Conservation (phyloP, 1,140 invertebrate species). For the Trialeurodes vaporariorum region DNA sequence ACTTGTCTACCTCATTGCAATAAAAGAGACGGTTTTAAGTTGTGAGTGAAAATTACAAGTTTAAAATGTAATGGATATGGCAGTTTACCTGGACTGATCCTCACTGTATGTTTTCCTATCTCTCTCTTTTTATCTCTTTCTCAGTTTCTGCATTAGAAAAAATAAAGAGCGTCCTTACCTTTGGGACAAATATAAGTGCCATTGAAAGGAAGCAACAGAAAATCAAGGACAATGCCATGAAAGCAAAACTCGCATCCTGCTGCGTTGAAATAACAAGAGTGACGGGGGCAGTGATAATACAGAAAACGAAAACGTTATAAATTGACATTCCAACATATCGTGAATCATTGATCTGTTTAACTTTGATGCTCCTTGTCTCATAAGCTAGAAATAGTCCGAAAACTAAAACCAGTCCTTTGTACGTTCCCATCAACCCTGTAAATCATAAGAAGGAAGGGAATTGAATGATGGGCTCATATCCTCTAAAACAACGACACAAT, state of each 20-base stretch:
- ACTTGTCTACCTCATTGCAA: background rate
- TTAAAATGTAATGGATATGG: too few species aligned
- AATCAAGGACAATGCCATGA: conserved; percentile 87
- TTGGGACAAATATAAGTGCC: conserved; percentile 93
- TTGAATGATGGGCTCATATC: too few species aligned
- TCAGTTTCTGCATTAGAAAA: too few species aligned
- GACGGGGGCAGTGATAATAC: conserved; percentile 92
- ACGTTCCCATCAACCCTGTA: conserved; percentile 47
- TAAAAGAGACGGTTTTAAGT: too few species aligned
- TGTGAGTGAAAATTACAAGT: too few species aligned
- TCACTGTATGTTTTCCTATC: too few species aligned
- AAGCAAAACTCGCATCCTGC: conserved; percentile 93
- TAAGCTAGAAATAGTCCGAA: conserved; percentile 96
- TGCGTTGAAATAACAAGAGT: conserved; percentile 93
- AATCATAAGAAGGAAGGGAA: too few species aligned
- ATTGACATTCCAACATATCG: conserved; percentile 98
- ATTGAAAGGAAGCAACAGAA: conserved; percentile 93
- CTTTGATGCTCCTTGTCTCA: conserved; percentile 93
- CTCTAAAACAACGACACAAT: too few species aligned
- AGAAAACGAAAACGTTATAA: conserved; percentile 97
- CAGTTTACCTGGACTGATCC: too few species aligned
- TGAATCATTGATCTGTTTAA: conserved; percentile 88
- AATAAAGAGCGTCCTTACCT: conserved; percentile 44
- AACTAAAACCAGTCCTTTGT: conserved; percentile 90
- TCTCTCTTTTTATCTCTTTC: too few species aligned